Evolutionary conservation across 2,888 invertebrate genomes (phyloP), one percentile per base, ranked within the genome.

Genomic region (Microctonus hyperodae): DNA sequence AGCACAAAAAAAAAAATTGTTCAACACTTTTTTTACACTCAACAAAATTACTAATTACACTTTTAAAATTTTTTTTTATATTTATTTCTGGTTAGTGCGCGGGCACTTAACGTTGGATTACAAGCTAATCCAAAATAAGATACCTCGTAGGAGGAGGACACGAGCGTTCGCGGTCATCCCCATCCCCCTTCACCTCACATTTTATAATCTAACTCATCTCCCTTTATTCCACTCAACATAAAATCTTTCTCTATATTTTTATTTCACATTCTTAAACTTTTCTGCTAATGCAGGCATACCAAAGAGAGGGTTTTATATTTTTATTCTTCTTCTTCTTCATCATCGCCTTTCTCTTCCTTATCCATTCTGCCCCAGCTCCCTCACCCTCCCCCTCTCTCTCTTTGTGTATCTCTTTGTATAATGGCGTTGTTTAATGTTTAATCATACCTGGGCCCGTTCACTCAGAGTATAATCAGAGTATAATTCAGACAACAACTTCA

Each of bases 341-440:
- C 64, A 48, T 48, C 53, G 62, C 50, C 59, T 73, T 65, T 60
- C 68, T 68, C 70, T 61, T 50, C 62, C 62, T 70, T 67, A 68
- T 67, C 65, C 37, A 20, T 20, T 33, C 64, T 44, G 37, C 57
- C 40, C 48, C 60, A 51, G 22, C 48, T 48, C 53, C n/a, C 35
- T 58, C 31, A 40, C 13, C 60, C 44, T 16, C 35, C 58, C 33
- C 33, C 13, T 60, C 44, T 65, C 59, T 60, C 53, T 60, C 56
- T 69, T 73, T 71, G 70, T 70, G 64, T 71, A 70, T 72, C 66
- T 73, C 74, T 73, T 73, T 74, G 67, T 68, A 75, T 82, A 82
- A 82, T 82, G 81, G 81, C 81, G 82, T 82, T 82, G 80, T 82
- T 82, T 82, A 82, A 82, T 81, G 81, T 82, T 82, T 82, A 82